These are phyloP conservation scores for Panagrolaimus sp. DNA, from an alignment of 1,140 invertebrate species.

Conservation along the genomic window DNA sequence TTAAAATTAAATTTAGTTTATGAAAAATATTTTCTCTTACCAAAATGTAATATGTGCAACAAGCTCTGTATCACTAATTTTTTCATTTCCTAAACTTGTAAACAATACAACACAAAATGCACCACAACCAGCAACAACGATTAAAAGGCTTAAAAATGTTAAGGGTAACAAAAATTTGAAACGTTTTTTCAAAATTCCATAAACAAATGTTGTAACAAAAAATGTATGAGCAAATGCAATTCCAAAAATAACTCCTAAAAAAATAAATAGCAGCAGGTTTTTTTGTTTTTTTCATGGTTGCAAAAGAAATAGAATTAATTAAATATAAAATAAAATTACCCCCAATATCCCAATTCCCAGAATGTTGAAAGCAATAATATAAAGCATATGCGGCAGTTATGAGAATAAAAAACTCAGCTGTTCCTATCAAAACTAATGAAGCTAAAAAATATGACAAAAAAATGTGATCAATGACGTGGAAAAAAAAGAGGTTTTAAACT, in stretches of 20 bases:
- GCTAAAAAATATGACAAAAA: background rate
- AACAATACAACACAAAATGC: slow-evolving; percentile 3
- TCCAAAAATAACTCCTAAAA: slow-evolving; percentile 12
- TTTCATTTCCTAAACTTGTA: slow-evolving; percentile 12
- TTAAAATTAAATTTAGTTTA: background rate
- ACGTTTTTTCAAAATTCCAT: slow-evolving; percentile 1
- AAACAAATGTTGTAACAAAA: background rate
- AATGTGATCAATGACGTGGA: background rate
- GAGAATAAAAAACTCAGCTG: slow-evolving; percentile 13
- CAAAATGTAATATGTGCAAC: slow-evolving; percentile 12
- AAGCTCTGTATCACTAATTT: slow-evolving; percentile 5
- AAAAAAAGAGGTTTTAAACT: background rate
- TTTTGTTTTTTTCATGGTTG: background rate
- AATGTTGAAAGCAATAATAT: slow-evolving; percentile 4
- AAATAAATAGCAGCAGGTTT: background rate
- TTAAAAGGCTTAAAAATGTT: background rate
- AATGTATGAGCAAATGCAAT: background rate
- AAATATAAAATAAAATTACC: slow-evolving; percentile 1
- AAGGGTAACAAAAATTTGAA: slow-evolving; percentile 1
- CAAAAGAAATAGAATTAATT: background rate
- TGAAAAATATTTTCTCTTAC: background rate
- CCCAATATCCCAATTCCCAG: slow-evolving; percentile 13
- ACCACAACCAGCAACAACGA: slow-evolving; percentile 15
- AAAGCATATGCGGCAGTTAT: background rate
- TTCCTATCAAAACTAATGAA: slow-evolving; percentile 1